These are phyloP conservation scores for Hecatera dysodea DNA, from an alignment of 2,888 invertebrate genomes.

Conservation along the genomic window DNA sequence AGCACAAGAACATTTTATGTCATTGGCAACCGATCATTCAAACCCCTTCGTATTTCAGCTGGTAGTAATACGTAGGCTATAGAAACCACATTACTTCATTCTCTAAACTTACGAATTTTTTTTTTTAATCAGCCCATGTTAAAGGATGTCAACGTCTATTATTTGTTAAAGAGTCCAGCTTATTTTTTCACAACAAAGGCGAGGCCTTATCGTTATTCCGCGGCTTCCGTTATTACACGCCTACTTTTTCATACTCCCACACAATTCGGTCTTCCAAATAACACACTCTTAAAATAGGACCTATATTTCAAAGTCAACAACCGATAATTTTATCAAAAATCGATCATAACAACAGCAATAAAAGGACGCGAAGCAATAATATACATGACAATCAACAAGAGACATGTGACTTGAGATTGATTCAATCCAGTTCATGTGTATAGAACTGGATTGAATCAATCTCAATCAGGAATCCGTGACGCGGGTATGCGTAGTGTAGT, in stretches of 20 bases:
- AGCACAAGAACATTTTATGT: slow-evolving; percentile 1
- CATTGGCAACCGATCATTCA: not conserved
- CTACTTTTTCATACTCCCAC: too few species aligned
- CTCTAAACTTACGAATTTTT: too few species aligned
- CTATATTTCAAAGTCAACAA: not conserved
- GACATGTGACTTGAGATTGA: slow-evolving; percentile 57
- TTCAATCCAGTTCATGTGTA: too few species aligned
- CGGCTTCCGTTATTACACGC: too few species aligned
- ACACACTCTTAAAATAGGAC: not conserved
- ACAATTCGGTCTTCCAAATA: not conserved
- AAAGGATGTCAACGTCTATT: too few species aligned
- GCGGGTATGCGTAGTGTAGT: slow-evolving; percentile 30
- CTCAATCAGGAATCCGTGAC: slow-evolving; percentile 59
- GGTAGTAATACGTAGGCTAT: not conserved
- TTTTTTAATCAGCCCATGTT: too few species aligned
- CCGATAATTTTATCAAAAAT: slow-evolving; percentile 25
- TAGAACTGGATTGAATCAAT: slow-evolving; percentile 63
- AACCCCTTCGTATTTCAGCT: not conserved
- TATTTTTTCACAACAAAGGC: too few species aligned
- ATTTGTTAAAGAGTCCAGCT: too few species aligned
- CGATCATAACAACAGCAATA: slow-evolving; percentile 22
- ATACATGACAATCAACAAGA: slow-evolving; percentile 34
- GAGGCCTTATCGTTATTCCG: too few species aligned
- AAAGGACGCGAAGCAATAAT: slow-evolving; percentile 40
- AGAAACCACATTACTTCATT: not conserved